phyloP scores from a whole-genome alignment of 1,140 invertebrate species.

The Pectinophora gossypiella region DNA sequence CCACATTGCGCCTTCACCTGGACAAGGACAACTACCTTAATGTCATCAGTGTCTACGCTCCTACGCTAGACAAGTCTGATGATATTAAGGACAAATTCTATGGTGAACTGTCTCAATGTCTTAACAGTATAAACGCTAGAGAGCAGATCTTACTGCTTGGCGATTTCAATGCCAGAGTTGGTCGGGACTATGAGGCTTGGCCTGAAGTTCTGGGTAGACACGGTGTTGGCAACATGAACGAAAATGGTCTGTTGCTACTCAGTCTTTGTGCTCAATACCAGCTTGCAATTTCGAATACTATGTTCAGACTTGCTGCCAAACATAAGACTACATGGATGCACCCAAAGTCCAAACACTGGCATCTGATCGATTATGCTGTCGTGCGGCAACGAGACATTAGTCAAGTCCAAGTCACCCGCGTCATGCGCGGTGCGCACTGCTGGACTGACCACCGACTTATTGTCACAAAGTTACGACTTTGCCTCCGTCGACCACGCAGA shows the following conservation, averaged over 20 bases:
- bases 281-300: conserved; percentile 24
- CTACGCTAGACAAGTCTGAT: conserved; percentile 10
- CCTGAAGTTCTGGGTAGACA: conserved; percentile 24
- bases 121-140: neutral
- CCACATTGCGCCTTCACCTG: neutral
- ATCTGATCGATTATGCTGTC: conserved; percentile 28
- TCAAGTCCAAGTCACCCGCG: conserved; percentile 26
- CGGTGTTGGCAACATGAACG: conserved; percentile 27
- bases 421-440: conserved; percentile 28
- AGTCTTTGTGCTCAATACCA: conserved; percentile 25
- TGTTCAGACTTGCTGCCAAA: conserved; percentile 27
- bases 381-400: conserved; percentile 19
- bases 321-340: conserved; percentile 31
- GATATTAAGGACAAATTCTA: conserved; percentile 10
- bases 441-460: conserved; percentile 23
- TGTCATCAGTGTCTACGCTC: conserved; percentile 10
- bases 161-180: conserved; percentile 26
- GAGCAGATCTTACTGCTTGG: conserved; percentile 25
- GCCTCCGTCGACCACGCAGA: conserved; percentile 17
- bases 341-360: conserved; percentile 24
- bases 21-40: conserved; percentile 6
- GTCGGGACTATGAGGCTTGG: conserved; percentile 22
- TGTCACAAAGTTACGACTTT: conserved; percentile 14
- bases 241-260: conserved; percentile 25
- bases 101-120: conserved; percentile 2